These are phyloP conservation scores for Drosophila koepferae DNA, from an alignment of 2,888 invertebrate species.

Conservation along the genomic window DNA sequence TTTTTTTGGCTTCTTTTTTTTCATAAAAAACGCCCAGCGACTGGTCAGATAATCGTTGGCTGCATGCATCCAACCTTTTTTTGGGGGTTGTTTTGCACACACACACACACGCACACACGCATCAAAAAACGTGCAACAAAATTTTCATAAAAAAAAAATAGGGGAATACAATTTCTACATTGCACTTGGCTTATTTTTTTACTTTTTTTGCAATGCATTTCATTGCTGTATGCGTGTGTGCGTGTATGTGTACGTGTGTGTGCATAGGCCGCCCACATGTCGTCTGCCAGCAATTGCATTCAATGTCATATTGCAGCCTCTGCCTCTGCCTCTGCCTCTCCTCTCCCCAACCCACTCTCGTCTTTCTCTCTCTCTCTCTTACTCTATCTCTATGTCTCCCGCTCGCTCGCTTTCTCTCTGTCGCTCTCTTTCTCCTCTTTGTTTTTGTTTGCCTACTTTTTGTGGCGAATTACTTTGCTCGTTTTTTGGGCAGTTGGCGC, in stretches of 20 bases:
- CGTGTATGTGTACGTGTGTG: constrained; percentile 24
- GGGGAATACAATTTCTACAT: constrained; percentile 78
- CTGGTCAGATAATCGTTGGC: constrained; percentile 47
- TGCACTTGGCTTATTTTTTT: constrained; percentile 75
- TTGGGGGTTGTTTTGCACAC: constrained; percentile 75
- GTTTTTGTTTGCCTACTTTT: constrained; percentile 30
- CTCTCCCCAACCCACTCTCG: too few species aligned
- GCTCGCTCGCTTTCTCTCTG: neutral
- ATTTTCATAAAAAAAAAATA: constrained; percentile 64
- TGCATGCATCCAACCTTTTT: constrained; percentile 43
- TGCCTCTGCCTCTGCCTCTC: neutral
- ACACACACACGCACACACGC: constrained; percentile 19
- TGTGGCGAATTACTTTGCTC: constrained; percentile 51
- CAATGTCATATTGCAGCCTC: constrained; percentile 12
- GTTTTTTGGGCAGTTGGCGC: constrained; percentile 44
- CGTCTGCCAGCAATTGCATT: constrained; percentile 38
- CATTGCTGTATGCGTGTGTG: constrained; percentile 24
- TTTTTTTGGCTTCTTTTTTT: constrained; percentile 25
- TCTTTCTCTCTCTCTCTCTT: neutral
- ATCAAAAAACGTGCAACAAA: constrained; percentile 57
- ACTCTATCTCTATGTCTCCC: neutral
- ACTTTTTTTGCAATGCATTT: constrained; percentile 31
- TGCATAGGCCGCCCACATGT: constrained; percentile 60
- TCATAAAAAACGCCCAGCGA: constrained; percentile 71
- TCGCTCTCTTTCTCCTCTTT: constrained; percentile 3